Evolutionary conservation across 2,113 vertebrate genomes (phyloP).

Genomic region (Piaya cayana): DNA sequence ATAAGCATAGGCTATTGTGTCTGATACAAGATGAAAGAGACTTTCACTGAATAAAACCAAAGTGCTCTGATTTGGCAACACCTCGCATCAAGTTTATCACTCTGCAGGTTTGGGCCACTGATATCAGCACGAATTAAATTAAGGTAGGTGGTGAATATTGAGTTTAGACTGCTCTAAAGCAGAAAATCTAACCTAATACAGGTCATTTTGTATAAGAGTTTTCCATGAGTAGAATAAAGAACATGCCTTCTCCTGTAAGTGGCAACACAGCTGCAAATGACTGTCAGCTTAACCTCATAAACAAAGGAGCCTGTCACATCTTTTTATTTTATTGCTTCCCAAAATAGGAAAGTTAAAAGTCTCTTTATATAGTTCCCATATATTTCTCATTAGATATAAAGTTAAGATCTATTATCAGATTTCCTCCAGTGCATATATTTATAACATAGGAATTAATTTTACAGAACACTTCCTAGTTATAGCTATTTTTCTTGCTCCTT

Average conservation of each 20-base stretch:
- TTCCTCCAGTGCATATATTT: not conserved
- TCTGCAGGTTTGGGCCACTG: not conserved
- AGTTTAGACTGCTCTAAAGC: not conserved
- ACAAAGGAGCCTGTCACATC: not conserved
- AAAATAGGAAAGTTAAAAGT: slow-evolving; percentile 29
- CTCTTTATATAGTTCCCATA: not conserved
- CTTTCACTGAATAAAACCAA: not conserved
- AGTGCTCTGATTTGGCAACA: not conserved
- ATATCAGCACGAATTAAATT: not conserved
- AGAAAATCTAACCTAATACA: not conserved
- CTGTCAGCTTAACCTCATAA: slow-evolving; percentile 25
- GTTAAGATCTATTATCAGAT: not conserved
- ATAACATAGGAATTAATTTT: slow-evolving; percentile 41
- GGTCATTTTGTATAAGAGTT: not conserved
- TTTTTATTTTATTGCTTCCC: not conserved
- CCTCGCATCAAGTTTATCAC: not conserved
- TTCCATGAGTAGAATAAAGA: not conserved
- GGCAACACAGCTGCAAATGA: slow-evolving; percentile 1
- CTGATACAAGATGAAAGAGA: not conserved
- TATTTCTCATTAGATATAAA: slow-evolving; percentile 33
- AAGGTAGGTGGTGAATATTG: not conserved
- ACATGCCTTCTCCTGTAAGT: fast-evolving
- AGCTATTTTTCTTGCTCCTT: slow-evolving; percentile 41
- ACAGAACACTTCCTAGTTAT: not conserved
- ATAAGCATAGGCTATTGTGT: not conserved